phyloP scores from a whole-genome alignment of 2,113 vertebrate species.

The Callorhinus ursinus region DNA sequence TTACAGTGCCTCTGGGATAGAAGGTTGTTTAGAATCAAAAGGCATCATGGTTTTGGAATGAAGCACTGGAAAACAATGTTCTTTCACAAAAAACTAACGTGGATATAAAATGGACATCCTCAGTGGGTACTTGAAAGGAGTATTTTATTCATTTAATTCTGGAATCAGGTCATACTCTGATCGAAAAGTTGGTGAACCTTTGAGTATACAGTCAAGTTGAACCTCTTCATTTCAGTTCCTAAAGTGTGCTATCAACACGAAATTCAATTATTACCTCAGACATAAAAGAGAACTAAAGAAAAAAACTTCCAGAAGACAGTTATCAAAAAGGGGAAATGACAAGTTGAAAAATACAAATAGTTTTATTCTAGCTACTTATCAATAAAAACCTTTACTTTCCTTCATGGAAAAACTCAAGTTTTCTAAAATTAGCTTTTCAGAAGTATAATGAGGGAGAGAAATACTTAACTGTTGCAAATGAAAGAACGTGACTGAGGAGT shows the following conservation, averaged over 20 bases:
- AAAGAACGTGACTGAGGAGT: rapidly evolving
- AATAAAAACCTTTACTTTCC: not conserved
- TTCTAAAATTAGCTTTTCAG: constrained; percentile 22
- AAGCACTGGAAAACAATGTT: not conserved
- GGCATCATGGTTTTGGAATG: not conserved
- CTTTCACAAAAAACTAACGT: not conserved
- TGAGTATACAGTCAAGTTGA: not conserved
- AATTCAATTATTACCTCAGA: constrained; percentile 33
- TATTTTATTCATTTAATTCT: constrained; percentile 28
- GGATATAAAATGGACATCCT: not conserved
- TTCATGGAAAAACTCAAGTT: constrained; percentile 20
- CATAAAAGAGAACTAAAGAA: not conserved
- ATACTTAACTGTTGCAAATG: constrained; percentile 60
- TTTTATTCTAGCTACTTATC: constrained; percentile 22
- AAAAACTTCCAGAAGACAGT: not conserved
- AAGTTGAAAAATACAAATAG: not conserved
- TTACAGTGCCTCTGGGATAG: not conserved
- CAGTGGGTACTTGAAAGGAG: not conserved
- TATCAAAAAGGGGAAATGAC: constrained; percentile 29
- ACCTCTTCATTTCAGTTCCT: constrained; percentile 24
- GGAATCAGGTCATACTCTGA: not conserved
- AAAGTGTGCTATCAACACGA: not conserved
- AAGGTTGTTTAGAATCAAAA: not conserved
- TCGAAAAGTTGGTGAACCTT: not conserved
- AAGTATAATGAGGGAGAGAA: not conserved